Conservation (phyloP, 2,888 invertebrate species). For the Scrobipalpa costella region DNA sequence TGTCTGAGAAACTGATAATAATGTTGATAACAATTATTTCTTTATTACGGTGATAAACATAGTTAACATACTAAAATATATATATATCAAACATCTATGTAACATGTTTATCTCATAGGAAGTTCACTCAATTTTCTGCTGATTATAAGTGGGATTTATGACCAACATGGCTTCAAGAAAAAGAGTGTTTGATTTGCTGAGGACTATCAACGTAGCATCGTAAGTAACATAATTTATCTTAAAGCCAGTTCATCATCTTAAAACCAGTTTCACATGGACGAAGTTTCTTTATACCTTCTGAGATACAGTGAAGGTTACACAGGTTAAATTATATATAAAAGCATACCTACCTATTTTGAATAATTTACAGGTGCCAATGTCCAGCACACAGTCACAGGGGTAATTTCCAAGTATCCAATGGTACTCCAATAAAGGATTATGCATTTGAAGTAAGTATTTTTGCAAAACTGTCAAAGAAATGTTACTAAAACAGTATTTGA, state of each 20-base stretch:
- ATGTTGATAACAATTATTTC: neutral
- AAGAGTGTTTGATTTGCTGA: constrained; percentile 84
- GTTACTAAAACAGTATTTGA: too few relatives aligned
- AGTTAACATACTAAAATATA: too few relatives aligned
- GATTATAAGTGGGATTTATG: too few relatives aligned
- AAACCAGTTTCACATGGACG: too few relatives aligned
- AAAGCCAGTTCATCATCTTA: neutral
- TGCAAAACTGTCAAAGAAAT: too few relatives aligned
- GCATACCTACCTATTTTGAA: too few relatives aligned
- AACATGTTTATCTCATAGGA: too few relatives aligned
- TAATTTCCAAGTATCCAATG: constrained; percentile 72
- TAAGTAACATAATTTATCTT: constrained; percentile 70
- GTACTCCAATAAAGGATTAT: constrained; percentile 84
- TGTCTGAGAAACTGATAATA: constrained; percentile 1
- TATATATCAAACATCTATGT: neutral
- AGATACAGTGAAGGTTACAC: neutral
- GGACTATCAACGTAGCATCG: constrained; percentile 84
- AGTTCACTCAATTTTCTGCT: too few relatives aligned
- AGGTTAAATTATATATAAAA: too few relatives aligned
- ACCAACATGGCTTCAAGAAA: constrained; percentile 78
- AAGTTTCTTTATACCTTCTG: too few relatives aligned
- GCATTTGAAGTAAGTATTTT: constrained; percentile 85
- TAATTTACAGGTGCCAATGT: constrained; percentile 83
- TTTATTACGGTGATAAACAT: too few relatives aligned
- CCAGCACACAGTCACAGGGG: constrained; percentile 87